Conservation (phyloP, 1,140 invertebrate genomes). For the Cherax quadricarinatus region DNA sequence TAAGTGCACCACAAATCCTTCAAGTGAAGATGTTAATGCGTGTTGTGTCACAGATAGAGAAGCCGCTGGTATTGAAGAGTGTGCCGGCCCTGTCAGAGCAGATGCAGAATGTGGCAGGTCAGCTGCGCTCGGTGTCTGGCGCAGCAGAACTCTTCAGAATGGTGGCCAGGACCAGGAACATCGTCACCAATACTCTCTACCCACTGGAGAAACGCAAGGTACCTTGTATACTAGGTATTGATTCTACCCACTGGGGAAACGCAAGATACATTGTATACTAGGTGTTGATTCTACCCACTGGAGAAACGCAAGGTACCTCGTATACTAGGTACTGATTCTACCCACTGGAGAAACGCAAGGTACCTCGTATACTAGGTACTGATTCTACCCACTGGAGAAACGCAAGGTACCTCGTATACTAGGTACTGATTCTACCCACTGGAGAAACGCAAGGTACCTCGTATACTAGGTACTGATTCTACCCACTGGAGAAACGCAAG, state of each 20-base stretch:
- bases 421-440: too few species aligned
- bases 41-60: conserved; percentile 77
- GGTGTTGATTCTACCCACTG: conserved; percentile 80
- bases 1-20: too few species aligned
- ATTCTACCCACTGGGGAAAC: too few species aligned
- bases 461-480: too few species aligned
- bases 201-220: conserved; percentile 80
- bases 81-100: conserved; percentile 85
- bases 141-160: conserved; percentile 83
- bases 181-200: conserved; percentile 82
- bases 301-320: conserved; percentile 77
- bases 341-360: too few species aligned
- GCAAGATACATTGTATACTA: not conserved
- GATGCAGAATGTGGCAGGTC: conserved; percentile 84
- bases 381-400: conserved; percentile 83
- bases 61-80: conserved; percentile 85
- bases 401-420: conserved; percentile 73
- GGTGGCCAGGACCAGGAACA: conserved; percentile 81
- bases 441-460: too few species aligned
- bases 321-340: not conserved
- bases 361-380: too few species aligned
- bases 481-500: conserved; percentile 81
- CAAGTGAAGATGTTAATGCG: too few species aligned
- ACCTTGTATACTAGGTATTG: not conserved
- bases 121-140: conserved; percentile 83